A percentile compares a stretch with the other conserved stretches of the same genome.
These are phyloP conservation scores for Heliconius ethilla DNA, from an alignment of 2,888 invertebrate species.

Conservation along the genomic window DNA sequence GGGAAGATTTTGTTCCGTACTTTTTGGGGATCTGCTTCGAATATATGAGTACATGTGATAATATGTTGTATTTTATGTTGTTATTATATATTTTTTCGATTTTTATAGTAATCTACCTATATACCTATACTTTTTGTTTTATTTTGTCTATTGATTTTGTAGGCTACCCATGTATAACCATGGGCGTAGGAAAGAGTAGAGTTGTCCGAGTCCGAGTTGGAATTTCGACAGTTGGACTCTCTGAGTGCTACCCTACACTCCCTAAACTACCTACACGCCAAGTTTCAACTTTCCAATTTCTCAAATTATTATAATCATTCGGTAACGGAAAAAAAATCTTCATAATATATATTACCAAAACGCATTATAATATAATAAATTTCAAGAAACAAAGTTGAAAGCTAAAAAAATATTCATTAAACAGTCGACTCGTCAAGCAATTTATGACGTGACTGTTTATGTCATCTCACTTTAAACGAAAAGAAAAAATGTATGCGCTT, in stretches of 20 bases:
- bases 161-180: too few relatives aligned
- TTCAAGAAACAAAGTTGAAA: slow-evolving; percentile 1
- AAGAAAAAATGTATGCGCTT: slow-evolving; percentile 23
- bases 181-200: background rate
- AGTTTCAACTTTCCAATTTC: too few relatives aligned
- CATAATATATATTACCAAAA: background rate
- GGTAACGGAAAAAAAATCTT: background rate
- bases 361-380: slow-evolving; percentile 6
- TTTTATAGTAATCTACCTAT: too few relatives aligned
- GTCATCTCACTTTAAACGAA: slow-evolving; percentile 22
- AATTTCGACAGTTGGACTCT: too few relatives aligned
- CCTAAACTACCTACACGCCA: background rate
- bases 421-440: slow-evolving; percentile 25
- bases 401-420: slow-evolving; percentile 16
- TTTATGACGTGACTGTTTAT: slow-evolving; percentile 27
- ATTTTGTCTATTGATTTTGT: too few relatives aligned
- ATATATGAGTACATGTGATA: too few relatives aligned
- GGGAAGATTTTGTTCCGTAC: background rate
- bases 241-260: too few relatives aligned
- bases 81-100: too few relatives aligned
- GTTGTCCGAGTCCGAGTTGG: too few relatives aligned
- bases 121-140: too few relatives aligned
- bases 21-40: background rate
- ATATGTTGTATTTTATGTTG: too few relatives aligned
- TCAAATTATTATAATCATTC: background rate